A percentile compares a stretch with the other conserved stretches of the same genome.
Conservation (phyloP, 2,113 vertebrate species). For the Pelecanus crispus region DNA sequence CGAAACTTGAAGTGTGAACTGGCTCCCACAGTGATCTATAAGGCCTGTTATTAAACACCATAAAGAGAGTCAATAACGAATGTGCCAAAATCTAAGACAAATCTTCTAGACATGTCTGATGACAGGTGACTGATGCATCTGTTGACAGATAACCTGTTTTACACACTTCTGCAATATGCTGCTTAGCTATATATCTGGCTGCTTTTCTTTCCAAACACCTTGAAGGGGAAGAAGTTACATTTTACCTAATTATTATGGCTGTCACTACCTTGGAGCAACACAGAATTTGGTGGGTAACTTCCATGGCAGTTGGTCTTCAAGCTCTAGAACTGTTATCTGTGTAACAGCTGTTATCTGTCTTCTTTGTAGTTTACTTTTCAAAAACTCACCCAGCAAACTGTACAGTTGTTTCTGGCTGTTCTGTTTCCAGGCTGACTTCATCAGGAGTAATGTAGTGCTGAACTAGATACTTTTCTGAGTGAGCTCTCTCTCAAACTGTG, state of each 20-base stretch:
- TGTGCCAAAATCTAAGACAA: not conserved
- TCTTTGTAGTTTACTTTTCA: not conserved
- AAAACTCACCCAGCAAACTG: not conserved
- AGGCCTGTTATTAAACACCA: not conserved
- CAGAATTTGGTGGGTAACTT: not conserved
- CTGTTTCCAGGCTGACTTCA: not conserved
- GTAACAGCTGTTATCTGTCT: not conserved
- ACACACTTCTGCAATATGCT: not conserved
- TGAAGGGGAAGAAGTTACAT: not conserved
- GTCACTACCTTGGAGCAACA: not conserved
- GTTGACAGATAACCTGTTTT: not conserved
- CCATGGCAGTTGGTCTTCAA: not conserved
- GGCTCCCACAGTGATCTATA: not conserved
- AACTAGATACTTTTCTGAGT: not conserved
- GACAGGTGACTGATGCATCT: not conserved
- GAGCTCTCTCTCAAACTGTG: not conserved
- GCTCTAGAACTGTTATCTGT: not conserved
- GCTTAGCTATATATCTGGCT: not conserved
- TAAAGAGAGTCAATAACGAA: accelerated
- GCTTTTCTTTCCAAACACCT: not conserved
- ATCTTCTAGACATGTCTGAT: not conserved
- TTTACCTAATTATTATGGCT: not conserved
- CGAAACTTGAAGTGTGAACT: not conserved
- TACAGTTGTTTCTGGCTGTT: not conserved
- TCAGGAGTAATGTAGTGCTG: accelerated